Base-by-base conservation (phyloP, 2,797 vertebrate genomes). In the Sphaeramia orbicularis region DNA sequence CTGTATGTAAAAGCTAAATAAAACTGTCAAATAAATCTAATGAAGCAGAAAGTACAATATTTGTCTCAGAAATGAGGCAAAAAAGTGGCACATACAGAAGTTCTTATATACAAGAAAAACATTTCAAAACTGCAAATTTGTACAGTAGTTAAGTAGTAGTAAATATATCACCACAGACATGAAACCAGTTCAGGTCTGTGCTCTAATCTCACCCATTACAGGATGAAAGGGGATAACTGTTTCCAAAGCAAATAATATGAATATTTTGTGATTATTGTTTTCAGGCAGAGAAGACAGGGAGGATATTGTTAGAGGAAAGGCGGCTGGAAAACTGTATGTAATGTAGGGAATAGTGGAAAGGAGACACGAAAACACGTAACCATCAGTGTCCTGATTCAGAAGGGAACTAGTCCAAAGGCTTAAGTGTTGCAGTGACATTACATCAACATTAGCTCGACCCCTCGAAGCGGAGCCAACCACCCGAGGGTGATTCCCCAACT, bases 391-490 rank as follows among this genome's bases (percentile, higher is more conserved):
- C 50, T 42, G 43, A 74, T 56, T 65, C 30, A 71, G n/a, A 12
- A 10, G 75, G 68, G 51, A 68, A 55, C 57, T 7, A 10, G 18
- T 81, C 69, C 61, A 75, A 73, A 81, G 4, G 21, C 49, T 66
- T 38, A 56, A 77, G 73, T 60, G 47, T 84, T 87, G 62, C 78
- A 77, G 45, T 79, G 80, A 83, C 77, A 81, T 90, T 85, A 81
- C 75, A 84, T 89, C 85, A 87, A 90, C 87, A 86, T 86, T 78
- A 86, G 77, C 80, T 88, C 89, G 78, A 66, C 21, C 45, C 47
- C 40, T 58, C 21, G 54, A 69, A 83, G 51, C 63, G 1, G 24
- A 75, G 87, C 86, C 85, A 86, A 80, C 51, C 83, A 81, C 58
- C 57, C 77, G 67, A 71, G 86, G 86, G 85, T 76, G 76, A 89